Evolutionary conservation across 37 sponge, comb jelly and placozoan genomes (phyloP).

Genomic region (Dysidea cf. avara): DNA sequence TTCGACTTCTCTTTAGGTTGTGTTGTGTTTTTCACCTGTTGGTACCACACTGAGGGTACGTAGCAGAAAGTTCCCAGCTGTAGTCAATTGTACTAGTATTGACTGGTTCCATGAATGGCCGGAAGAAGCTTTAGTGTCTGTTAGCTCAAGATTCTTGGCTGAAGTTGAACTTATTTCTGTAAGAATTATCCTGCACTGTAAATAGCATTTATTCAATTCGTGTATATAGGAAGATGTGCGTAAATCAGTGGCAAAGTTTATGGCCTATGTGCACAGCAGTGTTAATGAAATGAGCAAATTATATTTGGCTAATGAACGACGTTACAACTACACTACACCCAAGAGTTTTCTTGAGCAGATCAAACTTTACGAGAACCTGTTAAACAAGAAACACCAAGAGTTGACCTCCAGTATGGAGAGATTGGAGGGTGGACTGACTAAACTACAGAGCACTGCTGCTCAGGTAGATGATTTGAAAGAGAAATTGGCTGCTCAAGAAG

Average conservation of each 20-base stretch:
- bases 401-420: constrained; percentile 90
- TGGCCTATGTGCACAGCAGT: constrained; percentile 93
- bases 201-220: neutral
- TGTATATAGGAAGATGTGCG: constrained; percentile 71
- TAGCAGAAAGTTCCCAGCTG: constrained; percentile 94
- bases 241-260: constrained; percentile 78
- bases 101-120: constrained; percentile 99
- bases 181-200: constrained; percentile 7
- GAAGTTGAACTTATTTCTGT: constrained; percentile 85
- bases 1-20: constrained; percentile 52
- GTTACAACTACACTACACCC: constrained; percentile 99
- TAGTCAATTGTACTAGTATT: constrained; percentile 96
- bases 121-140: constrained; percentile 91
- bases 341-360: constrained; percentile 99
- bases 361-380: constrained; percentile 83
- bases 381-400: constrained; percentile 80
- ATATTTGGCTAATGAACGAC: constrained; percentile 89
- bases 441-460: constrained; percentile 90
- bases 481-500: constrained; percentile 95
- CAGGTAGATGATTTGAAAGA: constrained; percentile 99
- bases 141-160: constrained; percentile 87
- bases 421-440: constrained; percentile 93
- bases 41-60: constrained; percentile 92
- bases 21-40: constrained; percentile 98
- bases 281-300: constrained; percentile 89